Base-by-base conservation (phyloP, 2,113 vertebrate species). In the Chlamydotis undulata region DNA sequence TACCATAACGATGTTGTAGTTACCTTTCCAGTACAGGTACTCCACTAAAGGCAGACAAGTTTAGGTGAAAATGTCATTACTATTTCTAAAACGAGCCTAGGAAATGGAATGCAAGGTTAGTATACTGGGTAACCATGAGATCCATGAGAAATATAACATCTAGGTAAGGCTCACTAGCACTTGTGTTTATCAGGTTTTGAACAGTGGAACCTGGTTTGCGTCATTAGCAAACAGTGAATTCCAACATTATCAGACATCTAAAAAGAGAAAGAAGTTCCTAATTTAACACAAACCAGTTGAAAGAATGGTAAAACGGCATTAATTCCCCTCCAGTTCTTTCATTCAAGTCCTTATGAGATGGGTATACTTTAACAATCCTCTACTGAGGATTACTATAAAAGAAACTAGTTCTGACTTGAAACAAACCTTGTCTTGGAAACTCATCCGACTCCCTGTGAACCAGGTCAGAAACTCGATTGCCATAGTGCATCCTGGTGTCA, bases 371-470 rank as follows among this genome's bases (percentile, higher is more conserved):
- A 12, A 31, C 14, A 56, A 6, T 2, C 18, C 4, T 7, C n/a
- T 35, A 14, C 22, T 0, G 0, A 43, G 29, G 28, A 53, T 23
- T 39, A 7, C 26, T 19, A 2, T 1, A 6, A 12, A 31, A 76
- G 56, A 45, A 92, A 53, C 12, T 9, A 37, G 23, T 1, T 11
- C 23, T n/a, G 41, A 14, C 45, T 67, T 52, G 3, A 71, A 91
- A 97, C 98, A 4, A 98, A 99, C 99, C 99, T 99, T 99, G 99
- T 56, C 99, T 98, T 53, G 99, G 98, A 94, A 99, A 99, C 94
- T 99, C 99, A 39, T 99, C 99, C 0, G 99, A 98, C 97, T 99
- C 99, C 39, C 99, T 98, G 98, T 99, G 99, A 85, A 99, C 99
- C 61, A 99, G 98, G 96, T 99, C 99, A 3, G 99, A 98, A 89